Evolutionary conservation across 1,140 invertebrate species (phyloP).

Genomic region (Habropoda laboriosa): DNA sequence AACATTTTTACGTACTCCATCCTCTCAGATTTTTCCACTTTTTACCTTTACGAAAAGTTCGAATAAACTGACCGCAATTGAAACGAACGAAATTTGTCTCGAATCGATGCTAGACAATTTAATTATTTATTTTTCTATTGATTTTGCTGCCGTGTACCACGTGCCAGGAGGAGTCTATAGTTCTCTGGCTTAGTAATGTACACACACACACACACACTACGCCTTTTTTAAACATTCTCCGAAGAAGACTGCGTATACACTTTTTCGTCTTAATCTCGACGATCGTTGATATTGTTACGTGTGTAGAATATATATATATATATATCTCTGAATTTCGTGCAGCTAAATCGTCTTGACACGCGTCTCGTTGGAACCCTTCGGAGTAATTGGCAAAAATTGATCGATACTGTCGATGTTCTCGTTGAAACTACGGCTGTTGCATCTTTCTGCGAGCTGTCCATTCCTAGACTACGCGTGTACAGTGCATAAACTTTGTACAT

Average conservation of each 20-base stretch:
- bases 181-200: conserved; percentile 19
- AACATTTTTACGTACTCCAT: not conserved
- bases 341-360: not conserved
- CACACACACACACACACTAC: no score
- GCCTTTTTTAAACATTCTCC: conserved; percentile 4
- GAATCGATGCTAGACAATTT: conserved; percentile 17
- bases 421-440: not conserved
- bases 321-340: not conserved
- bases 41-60: not conserved
- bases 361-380: no score
- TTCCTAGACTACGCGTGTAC: conserved; percentile 3
- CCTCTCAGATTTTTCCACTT: not conserved
- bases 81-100: conserved; percentile 21
- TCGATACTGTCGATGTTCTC: no score
- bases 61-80: not conserved
- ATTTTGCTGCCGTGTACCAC: conserved; percentile 20
- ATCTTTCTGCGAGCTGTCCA: not conserved
- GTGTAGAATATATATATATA: not conserved
- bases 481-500: conserved; percentile 1
- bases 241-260: conserved; percentile 16
- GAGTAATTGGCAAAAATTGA: no score
- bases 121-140: conserved; percentile 56
- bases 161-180: conserved; percentile 21
- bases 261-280: no score
- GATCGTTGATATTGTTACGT: not conserved